phyloP scores from a whole-genome alignment of 2,113 vertebrate species.

The Siniperca knerii region DNA sequence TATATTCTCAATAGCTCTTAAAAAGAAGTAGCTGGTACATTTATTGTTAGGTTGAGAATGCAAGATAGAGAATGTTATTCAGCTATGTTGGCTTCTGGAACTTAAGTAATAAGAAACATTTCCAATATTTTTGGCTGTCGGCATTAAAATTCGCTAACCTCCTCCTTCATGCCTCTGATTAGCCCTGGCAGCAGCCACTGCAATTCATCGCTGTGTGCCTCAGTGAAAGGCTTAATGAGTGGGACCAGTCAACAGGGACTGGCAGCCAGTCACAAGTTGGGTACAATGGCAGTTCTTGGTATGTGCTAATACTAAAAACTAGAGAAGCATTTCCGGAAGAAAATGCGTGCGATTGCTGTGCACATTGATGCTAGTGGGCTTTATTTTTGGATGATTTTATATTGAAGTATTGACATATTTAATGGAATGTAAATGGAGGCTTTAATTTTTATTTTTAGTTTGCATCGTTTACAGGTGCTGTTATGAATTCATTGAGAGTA shows the following conservation, averaged over 20 bases:
- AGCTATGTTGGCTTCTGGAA: slow-evolving; percentile 27
- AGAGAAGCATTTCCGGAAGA: background rate
- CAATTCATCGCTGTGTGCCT: slow-evolving; percentile 43
- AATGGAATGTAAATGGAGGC: background rate
- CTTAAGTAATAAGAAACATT: slow-evolving; percentile 12
- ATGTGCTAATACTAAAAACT: background rate
- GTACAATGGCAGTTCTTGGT: slow-evolving; percentile 24
- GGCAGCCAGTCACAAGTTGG: slow-evolving; percentile 37
- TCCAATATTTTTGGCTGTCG: slow-evolving; percentile 48
- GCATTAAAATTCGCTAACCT: slow-evolving; percentile 35
- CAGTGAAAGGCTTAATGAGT: slow-evolving; percentile 57
- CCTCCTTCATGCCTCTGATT: slow-evolving; percentile 59
- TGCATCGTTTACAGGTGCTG: background rate
- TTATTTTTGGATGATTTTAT: background rate
- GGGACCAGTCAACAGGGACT: slow-evolving; percentile 56
- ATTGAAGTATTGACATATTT: background rate
- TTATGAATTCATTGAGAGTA: background rate
- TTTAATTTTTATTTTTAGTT: background rate
- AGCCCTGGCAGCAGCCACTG: slow-evolving; percentile 48
- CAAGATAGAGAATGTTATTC: slow-evolving; percentile 4
- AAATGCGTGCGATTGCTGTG: background rate
- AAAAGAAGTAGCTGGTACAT: background rate
- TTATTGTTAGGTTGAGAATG: background rate
- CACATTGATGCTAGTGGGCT: background rate
- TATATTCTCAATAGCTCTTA: background rate